Evolutionary conservation across 1,140 invertebrate species (phyloP), one percentile per base, ranked within the genome.

Genomic region (Potamilus streckersoni): DNA sequence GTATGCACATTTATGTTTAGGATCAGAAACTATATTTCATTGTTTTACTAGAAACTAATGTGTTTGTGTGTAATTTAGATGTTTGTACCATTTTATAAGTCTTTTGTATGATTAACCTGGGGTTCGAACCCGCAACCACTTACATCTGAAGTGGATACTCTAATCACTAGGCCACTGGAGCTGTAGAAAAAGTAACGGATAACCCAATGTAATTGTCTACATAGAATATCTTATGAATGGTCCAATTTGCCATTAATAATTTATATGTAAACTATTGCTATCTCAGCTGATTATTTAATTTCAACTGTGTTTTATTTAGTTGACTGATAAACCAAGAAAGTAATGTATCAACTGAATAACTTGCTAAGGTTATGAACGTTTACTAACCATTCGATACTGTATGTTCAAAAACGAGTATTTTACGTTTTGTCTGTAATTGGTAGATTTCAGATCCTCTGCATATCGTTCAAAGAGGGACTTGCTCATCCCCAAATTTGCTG

Each of bases 321-420:
- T 49, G 38, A 49, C 6, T 4, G 38, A 49, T 49, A 11, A 49
- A 49, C 38, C 38, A 49, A 23, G 60, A 62, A 62, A 67, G 13
- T 62, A 23, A 23, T n/a, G 60, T n/a, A 62, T 62, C 23, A 5
- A 23, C 6, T 31, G 75, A 20, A 20, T 4, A 65, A 65, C 1
- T 65, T 23, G 4, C 23, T 5, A n/a, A n/a, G 19, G 67, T 71
- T 75, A 23, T 70, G 23, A 62, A 68, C 14, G 38, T 19, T 11
- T 62, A 62, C 71, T 67, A 69, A 87, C 86, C 86, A 87, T 86
- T 74, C 86, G 79, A 70, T 87, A 87, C 70, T 87, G 86, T 0
- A 60, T 77, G 49, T 72, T 69, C 14, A 87, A 79, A 68, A 86
- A 76, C 19, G 64, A 49, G 14, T 49, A 49, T 11, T 49, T n/a